Evolutionary conservation across 2,888 invertebrate genomes (phyloP), one percentile per base, ranked within the genome.

Genomic region (Rhamphomyia laevipes): DNA sequence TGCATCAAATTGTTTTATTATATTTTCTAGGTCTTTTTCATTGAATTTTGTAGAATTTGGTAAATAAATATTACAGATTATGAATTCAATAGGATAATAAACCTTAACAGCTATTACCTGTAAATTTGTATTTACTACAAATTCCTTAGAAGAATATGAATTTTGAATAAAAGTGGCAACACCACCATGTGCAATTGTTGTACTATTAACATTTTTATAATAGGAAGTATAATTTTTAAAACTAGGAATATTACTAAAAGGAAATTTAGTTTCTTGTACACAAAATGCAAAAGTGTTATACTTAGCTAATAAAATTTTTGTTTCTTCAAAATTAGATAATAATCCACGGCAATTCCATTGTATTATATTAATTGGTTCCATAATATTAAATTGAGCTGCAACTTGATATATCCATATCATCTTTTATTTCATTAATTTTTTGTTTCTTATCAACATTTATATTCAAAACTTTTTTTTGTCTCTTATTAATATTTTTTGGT

Each of bases 1-100:
- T 3, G 37, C 18, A 23, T 50, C 44, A 45, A 50, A 47, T 33
- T 50, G 47, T 17, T 16, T 27, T 10, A 43, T 45, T 15, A 38
- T n/a, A 6, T 42, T 42, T 47, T 47, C 43, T 21, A 47, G 35
- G 9, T 47, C 47, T 12, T n/a, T n/a, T n/a, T n/a, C n/a, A n/a
- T n/a, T n/a, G n/a, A n/a, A n/a, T n/a, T n/a, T n/a, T n/a, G n/a
- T n/a, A n/a, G n/a, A n/a, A n/a, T n/a, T n/a, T n/a, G 15, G 16
- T 17, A 40, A 37, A 15, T 45, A 45, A 7, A 35, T 35, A 30
- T 45, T 45, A 1, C 15, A 5, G 18, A 45, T 13, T 21, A 33
- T 45, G 21, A 35, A 21, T 13, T 18, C 35, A 3, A 45, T n/a
- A 10, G 45, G 45, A 13, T 10, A 45, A 15, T 15, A 21, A 4